Conservation (phyloP, 2,888 invertebrate genomes). For the Pristionchus exspectatus region DNA sequence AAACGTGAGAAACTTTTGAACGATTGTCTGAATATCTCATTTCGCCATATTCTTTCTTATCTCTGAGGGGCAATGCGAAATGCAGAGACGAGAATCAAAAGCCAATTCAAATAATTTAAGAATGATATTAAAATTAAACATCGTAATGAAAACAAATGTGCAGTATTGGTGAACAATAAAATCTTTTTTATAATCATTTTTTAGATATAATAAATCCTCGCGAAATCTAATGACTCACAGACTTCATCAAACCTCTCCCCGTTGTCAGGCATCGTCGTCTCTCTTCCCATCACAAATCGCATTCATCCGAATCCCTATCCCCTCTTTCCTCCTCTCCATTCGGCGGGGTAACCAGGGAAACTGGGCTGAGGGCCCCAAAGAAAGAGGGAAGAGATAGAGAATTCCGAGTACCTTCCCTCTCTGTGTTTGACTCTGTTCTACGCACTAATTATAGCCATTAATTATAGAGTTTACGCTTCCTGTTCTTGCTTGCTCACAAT, state of each 20-base stretch:
- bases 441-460: background rate
- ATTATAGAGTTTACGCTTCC: background rate
- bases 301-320: slow-evolving; percentile 36
- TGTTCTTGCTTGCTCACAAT: background rate
- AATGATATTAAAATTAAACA: too few relatives aligned
- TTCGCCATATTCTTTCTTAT: too few relatives aligned
- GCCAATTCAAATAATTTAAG: too few relatives aligned
- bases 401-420: background rate
- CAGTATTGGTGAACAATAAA: too few relatives aligned
- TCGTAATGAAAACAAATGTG: too few relatives aligned
- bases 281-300: slow-evolving; percentile 36
- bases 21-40: too few relatives aligned
- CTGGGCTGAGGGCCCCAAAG: background rate
- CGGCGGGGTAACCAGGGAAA: slow-evolving; percentile 33
- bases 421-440: background rate
- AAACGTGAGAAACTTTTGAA: too few relatives aligned
- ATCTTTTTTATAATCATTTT: too few relatives aligned
- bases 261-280: background rate
- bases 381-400: slow-evolving; percentile 4
- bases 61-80: too few relatives aligned
- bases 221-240: background rate
- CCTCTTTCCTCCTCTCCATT: background rate
- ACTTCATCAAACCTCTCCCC: background rate
- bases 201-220: background rate
- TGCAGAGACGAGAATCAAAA: background rate